Percentiles rank a stretch among this genome's conserved stretches.
These are phyloP conservation scores for Meloidogyne exigua DNA, from an alignment of 1,140 invertebrate genomes.

Conservation along the genomic window DNA sequence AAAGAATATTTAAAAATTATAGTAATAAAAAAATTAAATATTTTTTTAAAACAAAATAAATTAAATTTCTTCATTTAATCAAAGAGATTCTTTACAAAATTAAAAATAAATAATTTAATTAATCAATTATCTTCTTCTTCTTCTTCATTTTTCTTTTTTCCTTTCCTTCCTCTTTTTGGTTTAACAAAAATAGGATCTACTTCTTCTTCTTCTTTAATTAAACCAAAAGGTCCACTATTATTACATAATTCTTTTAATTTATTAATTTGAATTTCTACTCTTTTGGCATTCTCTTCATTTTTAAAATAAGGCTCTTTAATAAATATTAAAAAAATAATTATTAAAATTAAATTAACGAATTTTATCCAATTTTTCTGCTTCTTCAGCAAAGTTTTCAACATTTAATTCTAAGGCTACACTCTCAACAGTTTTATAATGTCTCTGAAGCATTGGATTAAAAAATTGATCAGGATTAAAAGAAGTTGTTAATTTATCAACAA, in stretches of 20 bases:
- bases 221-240: neutral
- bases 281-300: neutral
- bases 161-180: neutral
- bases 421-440: constrained; percentile 36
- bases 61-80: too few relatives aligned
- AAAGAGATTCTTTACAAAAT: too few relatives aligned
- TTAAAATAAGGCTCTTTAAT: neutral
- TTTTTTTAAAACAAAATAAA: too few relatives aligned
- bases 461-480: constrained; percentile 31
- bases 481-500: constrained; percentile 30
- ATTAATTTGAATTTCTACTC: neutral
- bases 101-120: too few relatives aligned
- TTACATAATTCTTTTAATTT: neutral
- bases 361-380: constrained; percentile 31
- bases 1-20: neutral
- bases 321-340: neutral
- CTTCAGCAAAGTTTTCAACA: constrained; percentile 26
- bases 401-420: constrained; percentile 39
- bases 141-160: neutral
- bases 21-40: too few relatives aligned
- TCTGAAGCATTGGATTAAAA: constrained; percentile 35
- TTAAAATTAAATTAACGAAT: constrained; percentile 13
- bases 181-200: neutral
- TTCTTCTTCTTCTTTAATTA: neutral
- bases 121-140: too few relatives aligned